phyloP scores from a whole-genome alignment of 2,888 invertebrate genomes.

The Polydrusus cervinus region DNA sequence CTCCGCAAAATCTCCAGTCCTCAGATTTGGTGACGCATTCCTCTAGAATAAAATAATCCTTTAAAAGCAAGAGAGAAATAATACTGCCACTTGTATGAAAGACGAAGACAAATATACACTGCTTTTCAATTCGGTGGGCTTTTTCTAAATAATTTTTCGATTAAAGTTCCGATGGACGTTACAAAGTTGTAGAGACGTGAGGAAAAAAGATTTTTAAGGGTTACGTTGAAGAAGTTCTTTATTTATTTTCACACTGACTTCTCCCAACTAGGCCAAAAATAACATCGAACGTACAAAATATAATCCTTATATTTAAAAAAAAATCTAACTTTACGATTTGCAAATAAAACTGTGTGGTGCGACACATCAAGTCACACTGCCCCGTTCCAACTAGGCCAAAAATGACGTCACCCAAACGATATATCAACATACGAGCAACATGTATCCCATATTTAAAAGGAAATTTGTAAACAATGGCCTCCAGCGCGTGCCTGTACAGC shows the following conservation, averaged over 20 bases:
- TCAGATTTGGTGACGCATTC: no score
- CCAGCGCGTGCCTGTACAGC: conserved; percentile 43
- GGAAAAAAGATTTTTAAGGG: no score
- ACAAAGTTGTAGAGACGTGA: no score
- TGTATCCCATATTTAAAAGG: conserved; percentile 43
- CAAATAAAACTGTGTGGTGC: conserved; percentile 4
- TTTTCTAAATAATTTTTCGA: no score
- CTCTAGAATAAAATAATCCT: no score
- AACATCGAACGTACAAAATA: conserved; percentile 17
- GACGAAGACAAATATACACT: no score
- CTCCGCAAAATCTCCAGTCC: no score
- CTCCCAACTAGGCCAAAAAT: conserved; percentile 25
- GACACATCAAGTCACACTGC: conserved; percentile 29
- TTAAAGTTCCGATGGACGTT: no score
- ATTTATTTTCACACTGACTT: conserved; percentile 13
- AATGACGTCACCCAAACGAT: conserved; percentile 28
- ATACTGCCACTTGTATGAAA: no score
- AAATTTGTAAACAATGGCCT: conserved; percentile 54
- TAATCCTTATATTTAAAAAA: not conserved
- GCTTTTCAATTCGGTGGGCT: no score
- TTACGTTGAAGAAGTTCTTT: no score
- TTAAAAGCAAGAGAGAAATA: no score
- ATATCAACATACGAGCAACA: conserved; percentile 17
- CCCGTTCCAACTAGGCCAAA: conserved; percentile 30
- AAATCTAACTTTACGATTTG: not conserved